These are phyloP conservation scores for Archaeoteleia sp. DNA, from an alignment of 2,888 invertebrate genomes.

Conservation along the genomic window DNA sequence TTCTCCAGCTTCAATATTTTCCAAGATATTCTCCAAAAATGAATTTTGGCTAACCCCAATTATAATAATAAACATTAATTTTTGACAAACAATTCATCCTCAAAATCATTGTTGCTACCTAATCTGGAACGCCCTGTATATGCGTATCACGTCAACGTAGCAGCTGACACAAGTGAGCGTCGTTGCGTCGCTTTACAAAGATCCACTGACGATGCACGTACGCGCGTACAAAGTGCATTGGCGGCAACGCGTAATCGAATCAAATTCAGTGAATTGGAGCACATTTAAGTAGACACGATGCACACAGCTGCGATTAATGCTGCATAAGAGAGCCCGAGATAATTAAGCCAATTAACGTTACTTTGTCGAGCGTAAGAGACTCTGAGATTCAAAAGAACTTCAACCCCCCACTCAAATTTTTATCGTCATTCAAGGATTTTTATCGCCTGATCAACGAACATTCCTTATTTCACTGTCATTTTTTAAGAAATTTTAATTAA, in stretches of 20 bases:
- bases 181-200: conserved; percentile 7
- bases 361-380: conserved; percentile 32
- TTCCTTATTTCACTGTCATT: too few relatives aligned
- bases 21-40: too few relatives aligned
- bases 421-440: not conserved
- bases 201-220: not conserved
- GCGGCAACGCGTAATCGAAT: conserved; percentile 44
- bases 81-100: too few relatives aligned
- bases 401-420: conserved; percentile 7
- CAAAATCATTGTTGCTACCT: too few relatives aligned
- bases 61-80: too few relatives aligned
- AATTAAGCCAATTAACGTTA: conserved; percentile 53
- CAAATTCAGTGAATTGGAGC: conserved; percentile 52
- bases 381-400: conserved; percentile 37
- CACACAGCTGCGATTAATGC: conserved; percentile 48
- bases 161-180: too few relatives aligned
- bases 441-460: too few relatives aligned
- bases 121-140: too few relatives aligned
- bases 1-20: too few relatives aligned
- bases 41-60: too few relatives aligned
- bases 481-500: too few relatives aligned
- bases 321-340: conserved; percentile 41
- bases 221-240: conserved; percentile 35
- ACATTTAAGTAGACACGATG: conserved; percentile 47
- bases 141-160: too few relatives aligned